Percentiles rank a stretch among this genome's conserved stretches.
Conservation (phyloP, 53 echinoderm and acorn worm genomes). For the Temnopleurus reevesii region DNA sequence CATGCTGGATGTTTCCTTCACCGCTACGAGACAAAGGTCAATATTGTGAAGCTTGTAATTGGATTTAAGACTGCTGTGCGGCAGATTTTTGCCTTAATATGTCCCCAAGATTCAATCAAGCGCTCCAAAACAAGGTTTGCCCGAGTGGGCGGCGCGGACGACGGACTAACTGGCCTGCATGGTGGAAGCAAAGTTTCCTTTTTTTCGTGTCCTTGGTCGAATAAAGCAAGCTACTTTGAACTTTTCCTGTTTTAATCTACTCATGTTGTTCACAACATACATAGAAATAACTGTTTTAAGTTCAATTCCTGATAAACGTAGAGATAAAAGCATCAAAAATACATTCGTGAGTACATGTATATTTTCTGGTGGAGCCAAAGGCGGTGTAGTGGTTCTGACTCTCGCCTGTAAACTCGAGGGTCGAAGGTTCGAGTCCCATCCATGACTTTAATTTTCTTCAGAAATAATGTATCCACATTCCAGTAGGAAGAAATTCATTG, state of each 20-base stretch:
- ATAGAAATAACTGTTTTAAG: background rate
- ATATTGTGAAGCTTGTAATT: constrained; percentile 39
- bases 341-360: too few species aligned
- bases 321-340: background rate
- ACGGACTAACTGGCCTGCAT: background rate
- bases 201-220: background rate
- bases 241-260: background rate
- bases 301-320: background rate
- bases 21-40: constrained; percentile 43
- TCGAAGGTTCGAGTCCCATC: too few species aligned
- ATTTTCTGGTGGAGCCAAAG: too few species aligned
- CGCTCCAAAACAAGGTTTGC: constrained; percentile 32
- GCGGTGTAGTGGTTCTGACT: too few species aligned
- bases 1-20: constrained; percentile 26
- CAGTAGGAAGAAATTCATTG: too few species aligned
- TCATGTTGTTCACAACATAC: background rate
- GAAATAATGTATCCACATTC: too few species aligned
- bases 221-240: background rate
- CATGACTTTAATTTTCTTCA: too few species aligned
- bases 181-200: background rate
- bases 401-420: too few species aligned
- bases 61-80: constrained; percentile 43
- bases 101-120: constrained; percentile 50
- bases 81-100: constrained; percentile 50
- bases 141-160: background rate